Conservation (phyloP, 2,888 invertebrate genomes). For the Piscicola geometra region DNA sequence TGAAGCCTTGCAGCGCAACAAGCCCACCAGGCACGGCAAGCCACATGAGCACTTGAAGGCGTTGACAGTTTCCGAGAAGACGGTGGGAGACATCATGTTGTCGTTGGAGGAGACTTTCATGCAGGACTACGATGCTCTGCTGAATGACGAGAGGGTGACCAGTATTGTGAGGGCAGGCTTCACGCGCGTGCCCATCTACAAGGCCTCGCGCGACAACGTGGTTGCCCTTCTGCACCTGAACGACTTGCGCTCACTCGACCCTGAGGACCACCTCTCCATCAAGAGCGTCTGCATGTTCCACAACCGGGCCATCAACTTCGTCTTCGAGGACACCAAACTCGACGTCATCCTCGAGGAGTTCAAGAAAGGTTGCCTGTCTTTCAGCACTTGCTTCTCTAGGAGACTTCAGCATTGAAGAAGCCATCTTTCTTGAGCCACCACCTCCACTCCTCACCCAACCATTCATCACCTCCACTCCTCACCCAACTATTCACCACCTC, state of each 20-base stretch:
- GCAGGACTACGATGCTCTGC: slow-evolving; percentile 78
- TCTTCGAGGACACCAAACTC: slow-evolving; percentile 89
- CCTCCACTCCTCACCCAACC: no score
- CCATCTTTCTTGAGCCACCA: no score
- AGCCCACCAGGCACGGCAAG: slow-evolving; percentile 62
- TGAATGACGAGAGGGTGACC: slow-evolving; percentile 96
- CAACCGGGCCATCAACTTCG: slow-evolving; percentile 90
- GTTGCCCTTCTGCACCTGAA: slow-evolving; percentile 91
- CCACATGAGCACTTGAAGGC: slow-evolving; percentile 75
- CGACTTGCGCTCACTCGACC: slow-evolving; percentile 95
- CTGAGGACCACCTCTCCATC: slow-evolving; percentile 90
- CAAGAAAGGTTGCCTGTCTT: slow-evolving; percentile 74
- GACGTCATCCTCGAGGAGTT: slow-evolving; percentile 95
- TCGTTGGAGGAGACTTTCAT: slow-evolving; percentile 88
- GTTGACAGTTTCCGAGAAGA: slow-evolving; percentile 86
- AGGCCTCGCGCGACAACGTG: slow-evolving; percentile 73
- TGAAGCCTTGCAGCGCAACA: slow-evolving; percentile 47
- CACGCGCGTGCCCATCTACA: slow-evolving; percentile 91
- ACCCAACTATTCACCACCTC: no score
- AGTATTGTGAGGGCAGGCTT: slow-evolving; percentile 86
- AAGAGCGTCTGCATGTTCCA: slow-evolving; percentile 84
- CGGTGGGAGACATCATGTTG: slow-evolving; percentile 90
- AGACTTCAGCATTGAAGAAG: no score
- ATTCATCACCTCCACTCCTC: no score
- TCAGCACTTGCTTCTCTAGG: no score